Conservation (phyloP, 2,113 vertebrate species). For the Pterocles burchelli region DNA sequence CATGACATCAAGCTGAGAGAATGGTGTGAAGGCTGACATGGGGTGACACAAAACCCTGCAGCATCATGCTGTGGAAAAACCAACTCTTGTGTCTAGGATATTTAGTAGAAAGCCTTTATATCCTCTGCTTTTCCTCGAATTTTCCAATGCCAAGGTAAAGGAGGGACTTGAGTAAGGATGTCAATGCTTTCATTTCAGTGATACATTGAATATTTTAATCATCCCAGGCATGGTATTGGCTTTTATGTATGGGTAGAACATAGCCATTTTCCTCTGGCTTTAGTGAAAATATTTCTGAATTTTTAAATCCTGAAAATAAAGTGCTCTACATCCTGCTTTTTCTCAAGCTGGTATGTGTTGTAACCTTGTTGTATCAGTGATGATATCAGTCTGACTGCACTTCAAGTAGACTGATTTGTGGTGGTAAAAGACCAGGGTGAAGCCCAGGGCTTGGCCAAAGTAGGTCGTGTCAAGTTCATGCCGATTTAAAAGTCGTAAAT, state of each 20-base stretch:
- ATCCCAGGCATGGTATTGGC: not conserved
- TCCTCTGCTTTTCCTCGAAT: not conserved
- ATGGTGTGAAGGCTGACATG: not conserved
- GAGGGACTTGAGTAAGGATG: not conserved
- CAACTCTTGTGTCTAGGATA: not conserved
- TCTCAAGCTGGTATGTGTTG: not conserved
- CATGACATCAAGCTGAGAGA: not conserved
- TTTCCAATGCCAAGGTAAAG: not conserved
- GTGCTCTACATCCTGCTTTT: not conserved
- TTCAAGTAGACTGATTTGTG: not conserved
- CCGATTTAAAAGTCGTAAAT: slow-evolving; percentile 28
- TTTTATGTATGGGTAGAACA: not conserved
- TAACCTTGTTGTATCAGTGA: not conserved
- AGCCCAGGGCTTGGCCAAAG: slow-evolving; percentile 17
- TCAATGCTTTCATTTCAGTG: not conserved
- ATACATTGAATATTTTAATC: not conserved
- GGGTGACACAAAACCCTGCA: not conserved
- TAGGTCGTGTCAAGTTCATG: slow-evolving; percentile 27
- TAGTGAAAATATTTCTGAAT: not conserved
- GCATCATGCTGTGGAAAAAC: not conserved
- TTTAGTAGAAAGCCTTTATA: not conserved
- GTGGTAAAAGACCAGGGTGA: slow-evolving; percentile 5
- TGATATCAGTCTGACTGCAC: not conserved
- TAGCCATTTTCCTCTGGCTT: not conserved
- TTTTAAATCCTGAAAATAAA: not conserved